Base-by-base conservation (phyloP, 2,797 vertebrate genomes). In the Petrocephalus schoutedeni region DNA sequence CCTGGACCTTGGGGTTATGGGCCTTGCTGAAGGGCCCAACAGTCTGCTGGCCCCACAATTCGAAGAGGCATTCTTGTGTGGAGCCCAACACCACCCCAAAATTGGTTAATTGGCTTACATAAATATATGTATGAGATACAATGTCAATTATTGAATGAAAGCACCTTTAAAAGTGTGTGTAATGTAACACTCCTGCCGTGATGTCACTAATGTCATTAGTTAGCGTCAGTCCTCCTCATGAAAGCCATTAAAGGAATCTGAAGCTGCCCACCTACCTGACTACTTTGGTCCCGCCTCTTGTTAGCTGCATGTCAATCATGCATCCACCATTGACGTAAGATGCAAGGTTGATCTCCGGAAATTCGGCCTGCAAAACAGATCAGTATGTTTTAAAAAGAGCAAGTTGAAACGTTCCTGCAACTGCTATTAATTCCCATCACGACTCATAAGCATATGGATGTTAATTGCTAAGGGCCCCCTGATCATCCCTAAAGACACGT, bases 311-410 rank as follows among this genome's bases (percentile, higher is more conserved):
- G 94, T 99, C 98, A 90, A 99, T 96, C 95, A 96, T 97, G 87
- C 98, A 99, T 86, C 98, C 98, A 0, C 96, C 96, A 2, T 88
- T 96, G 28, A 98, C 97, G 0, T 96, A 97, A 19, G 98, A 96
- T 0, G 97, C 97, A 92, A 99, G 94, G 92, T 99, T 99, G 92
- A 99, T 91, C 95, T 99, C 98, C 0, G 97, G 97, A 94, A 99
- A 99, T 93, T 99, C 98, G 0, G 98, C 98, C 98, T 99, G 94
- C 0, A 61, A 83, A 51, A 87, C 64, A 87, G n/a, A 87, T 80
- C 19, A 21, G 41, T 1, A 58, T 0, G 1, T 7, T 82, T 87
- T 80, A 51, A 56, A n/a, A 56, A 57, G 12, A 19, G 21, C 28
- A 57, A 57, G 16, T 19, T 3, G 23, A 85, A 8, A 84, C 10